Evolutionary conservation across 2,888 invertebrate species (phyloP).

Genomic region (Diadegma fenestrale): DNA sequence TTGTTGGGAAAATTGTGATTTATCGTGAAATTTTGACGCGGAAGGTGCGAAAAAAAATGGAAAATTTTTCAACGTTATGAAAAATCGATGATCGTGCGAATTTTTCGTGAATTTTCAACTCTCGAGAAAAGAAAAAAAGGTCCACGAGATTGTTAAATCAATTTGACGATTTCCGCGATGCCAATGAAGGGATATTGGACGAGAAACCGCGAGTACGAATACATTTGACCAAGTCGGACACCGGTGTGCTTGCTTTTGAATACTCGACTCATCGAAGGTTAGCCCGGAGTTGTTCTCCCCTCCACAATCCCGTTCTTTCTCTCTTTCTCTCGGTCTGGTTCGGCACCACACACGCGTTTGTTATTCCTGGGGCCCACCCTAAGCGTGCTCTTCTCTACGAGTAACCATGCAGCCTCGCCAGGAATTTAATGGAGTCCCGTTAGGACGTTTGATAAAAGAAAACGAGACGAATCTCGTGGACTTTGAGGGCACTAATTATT

Average conservation of each 20-base stretch:
- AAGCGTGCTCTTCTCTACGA: slow-evolving; percentile 14
- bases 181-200: slow-evolving; percentile 31
- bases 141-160: background rate
- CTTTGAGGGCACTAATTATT: slow-evolving; percentile 1
- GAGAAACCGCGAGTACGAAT: slow-evolving; percentile 29
- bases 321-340: slow-evolving; percentile 10
- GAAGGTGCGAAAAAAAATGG: background rate
- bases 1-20: background rate
- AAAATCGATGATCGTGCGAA: background rate
- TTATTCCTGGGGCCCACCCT: slow-evolving; percentile 56
- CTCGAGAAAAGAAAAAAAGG: background rate
- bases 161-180: slow-evolving; percentile 2
- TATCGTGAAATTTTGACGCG: background rate
- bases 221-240: slow-evolving; percentile 56
- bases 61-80: background rate
- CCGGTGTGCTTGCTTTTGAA: slow-evolving; percentile 31
- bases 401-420: slow-evolving; percentile 13
- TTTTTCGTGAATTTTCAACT: background rate
- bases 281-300: slow-evolving; percentile 35
- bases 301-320: slow-evolving; percentile 14
- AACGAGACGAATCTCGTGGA: slow-evolving; percentile 19
- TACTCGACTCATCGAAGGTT: slow-evolving; percentile 22
- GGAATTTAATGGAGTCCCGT: slow-evolving; percentile 68
- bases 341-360: slow-evolving; percentile 37
- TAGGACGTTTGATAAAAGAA: slow-evolving; percentile 71